Evolutionary conservation across 1,140 invertebrate genomes (phyloP), one percentile per base, ranked within the genome.

Genomic region (Ceratosolen solmsi): DNA sequence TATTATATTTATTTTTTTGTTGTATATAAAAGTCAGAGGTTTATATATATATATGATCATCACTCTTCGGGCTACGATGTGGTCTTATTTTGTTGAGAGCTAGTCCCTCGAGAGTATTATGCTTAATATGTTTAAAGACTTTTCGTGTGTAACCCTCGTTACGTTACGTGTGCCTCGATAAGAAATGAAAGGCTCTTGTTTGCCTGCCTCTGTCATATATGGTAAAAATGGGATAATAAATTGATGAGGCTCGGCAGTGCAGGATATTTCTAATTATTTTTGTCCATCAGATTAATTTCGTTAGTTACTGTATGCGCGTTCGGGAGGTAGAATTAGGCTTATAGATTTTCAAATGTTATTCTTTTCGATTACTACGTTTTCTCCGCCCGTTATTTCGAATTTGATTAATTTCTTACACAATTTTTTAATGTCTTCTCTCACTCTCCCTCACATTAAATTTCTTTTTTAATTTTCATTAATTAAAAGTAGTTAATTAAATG

Each of bases 231-330:
- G 20, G 33, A 71, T 33, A 33, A 54, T 70, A 58, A 20, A 58
- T 71, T 58, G 9, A 36, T 46, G 33, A 70, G 51, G 68, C 68
- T 72, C 77, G 82, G 80, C 85, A 85, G 81, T 87, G 85, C 85
- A 87, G 86, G 86, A 85, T 85, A 87, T 87, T 86, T 88, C 85
- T 88, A 79, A 87, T n/a, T 36, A 54, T 36, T 2, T 15, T 33
- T 4, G 15, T 49, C 15, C 11, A 27, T 49, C 0, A 20, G 9
- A 15, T 15, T 54, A 54, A 54, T 54, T 46, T 46, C 41, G 13
- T 46, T 13, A 5, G 41, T 13, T 46, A 5, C 41, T 46, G 41
- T 46, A 13, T 13, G 5, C 41, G 13, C 5, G 41, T 46, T 46
- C 13, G 13, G 13, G 5, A 46, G 7, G 41, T 46, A 13, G 13